Conservation (phyloP, 2,113 vertebrate species). For the Lycocorax pyrrhopterus region DNA sequence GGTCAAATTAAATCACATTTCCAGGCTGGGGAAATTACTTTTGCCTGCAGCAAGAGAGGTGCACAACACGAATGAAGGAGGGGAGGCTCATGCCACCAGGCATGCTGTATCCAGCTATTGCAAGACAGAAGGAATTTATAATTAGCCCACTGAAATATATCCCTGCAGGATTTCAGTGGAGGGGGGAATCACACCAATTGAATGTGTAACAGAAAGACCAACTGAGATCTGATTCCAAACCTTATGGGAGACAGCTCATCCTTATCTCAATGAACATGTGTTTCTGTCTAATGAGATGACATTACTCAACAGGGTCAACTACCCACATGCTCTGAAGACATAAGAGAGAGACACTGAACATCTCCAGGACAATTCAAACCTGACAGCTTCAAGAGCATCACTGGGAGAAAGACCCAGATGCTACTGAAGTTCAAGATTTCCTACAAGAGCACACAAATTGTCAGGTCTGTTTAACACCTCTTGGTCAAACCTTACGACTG, state of each 20-base stretch:
- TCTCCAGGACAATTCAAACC: neutral
- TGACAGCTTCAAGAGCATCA: neutral
- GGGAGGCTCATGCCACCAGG: constrained; percentile 43
- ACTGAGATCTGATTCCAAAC: constrained; percentile 25
- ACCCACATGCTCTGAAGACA: neutral
- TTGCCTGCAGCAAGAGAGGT: constrained; percentile 67
- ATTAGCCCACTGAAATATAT: constrained; percentile 61
- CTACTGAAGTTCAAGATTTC: neutral
- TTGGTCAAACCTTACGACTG: neutral
- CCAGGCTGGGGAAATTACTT: constrained; percentile 70
- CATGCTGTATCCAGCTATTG: constrained; percentile 46
- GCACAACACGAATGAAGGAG: constrained; percentile 45
- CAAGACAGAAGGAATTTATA: constrained; percentile 54
- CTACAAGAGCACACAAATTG: neutral
- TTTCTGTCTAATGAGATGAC: neutral
- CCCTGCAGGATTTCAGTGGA: neutral
- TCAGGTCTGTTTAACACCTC: neutral
- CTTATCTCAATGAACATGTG: neutral
- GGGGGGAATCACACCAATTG: neutral
- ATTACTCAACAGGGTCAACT: neutral
- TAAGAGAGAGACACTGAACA: neutral
- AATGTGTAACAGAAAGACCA: neutral
- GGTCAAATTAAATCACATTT: constrained; percentile 73
- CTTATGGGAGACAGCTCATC: neutral
- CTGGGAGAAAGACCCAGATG: neutral